Percentiles rank a stretch among this genome's conserved stretches.
These are phyloP conservation scores for Misgurnus anguillicaudatus DNA, from an alignment of 2,113 vertebrate genomes.

Conservation along the genomic window DNA sequence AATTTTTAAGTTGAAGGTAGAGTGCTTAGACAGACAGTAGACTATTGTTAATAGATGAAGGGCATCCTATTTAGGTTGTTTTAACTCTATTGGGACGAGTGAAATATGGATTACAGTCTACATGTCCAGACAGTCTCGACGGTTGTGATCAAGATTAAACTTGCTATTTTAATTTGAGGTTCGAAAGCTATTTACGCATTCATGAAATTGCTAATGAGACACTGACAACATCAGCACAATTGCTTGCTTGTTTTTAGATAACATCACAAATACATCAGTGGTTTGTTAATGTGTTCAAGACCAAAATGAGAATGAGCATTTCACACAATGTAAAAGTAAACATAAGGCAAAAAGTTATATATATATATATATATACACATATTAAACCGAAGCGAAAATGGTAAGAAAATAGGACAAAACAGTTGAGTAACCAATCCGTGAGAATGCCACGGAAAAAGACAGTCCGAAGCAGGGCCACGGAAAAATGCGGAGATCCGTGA, in stretches of 20 bases:
- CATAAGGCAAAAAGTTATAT: too few relatives aligned
- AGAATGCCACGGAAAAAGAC: too few relatives aligned
- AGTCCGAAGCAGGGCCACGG: too few relatives aligned
- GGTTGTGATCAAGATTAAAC: background rate
- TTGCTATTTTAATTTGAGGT: slow-evolving; percentile 1
- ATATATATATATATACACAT: too few relatives aligned
- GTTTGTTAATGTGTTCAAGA: too few relatives aligned
- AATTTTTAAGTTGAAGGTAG: background rate
- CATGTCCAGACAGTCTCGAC: background rate
- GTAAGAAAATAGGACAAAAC: too few relatives aligned
- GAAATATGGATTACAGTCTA: slow-evolving; percentile 18
- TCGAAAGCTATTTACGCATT: background rate
- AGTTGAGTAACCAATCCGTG: too few relatives aligned
- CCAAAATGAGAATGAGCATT: too few relatives aligned
- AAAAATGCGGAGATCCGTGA: too few relatives aligned
- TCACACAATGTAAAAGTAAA: too few relatives aligned
- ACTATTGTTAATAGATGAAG: background rate
- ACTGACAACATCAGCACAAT: background rate
- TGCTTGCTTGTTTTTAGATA: background rate
- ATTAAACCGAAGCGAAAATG: too few relatives aligned
- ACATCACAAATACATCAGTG: too few relatives aligned
- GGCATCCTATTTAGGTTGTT: background rate
- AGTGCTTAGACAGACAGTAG: background rate
- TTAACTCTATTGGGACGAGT: background rate
- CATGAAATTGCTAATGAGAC: background rate